These are phyloP conservation scores for Gerris lacustris DNA, from an alignment of 2,888 invertebrate genomes.

Conservation along the genomic window DNA sequence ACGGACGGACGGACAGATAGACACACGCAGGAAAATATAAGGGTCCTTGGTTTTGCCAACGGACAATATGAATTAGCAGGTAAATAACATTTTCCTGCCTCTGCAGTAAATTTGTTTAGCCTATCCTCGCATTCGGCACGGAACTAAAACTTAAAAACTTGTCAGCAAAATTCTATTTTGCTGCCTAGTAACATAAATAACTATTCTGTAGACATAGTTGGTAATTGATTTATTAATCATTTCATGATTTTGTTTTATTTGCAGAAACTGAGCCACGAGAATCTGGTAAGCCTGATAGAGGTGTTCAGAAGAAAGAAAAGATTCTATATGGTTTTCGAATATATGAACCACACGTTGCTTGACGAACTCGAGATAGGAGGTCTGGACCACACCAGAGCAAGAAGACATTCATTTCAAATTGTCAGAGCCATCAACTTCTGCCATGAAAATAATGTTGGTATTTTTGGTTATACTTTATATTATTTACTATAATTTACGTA, in stretches of 20 bases:
- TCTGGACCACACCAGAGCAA: conserved; percentile 57
- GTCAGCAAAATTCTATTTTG: too few relatives aligned
- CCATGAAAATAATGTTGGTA: conserved; percentile 65
- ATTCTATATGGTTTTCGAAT: conserved; percentile 80
- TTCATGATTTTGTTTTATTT: conserved; percentile 27
- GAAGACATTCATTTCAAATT: conserved; percentile 68
- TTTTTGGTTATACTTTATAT: conserved; percentile 13
- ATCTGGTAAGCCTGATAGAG: conserved; percentile 76
- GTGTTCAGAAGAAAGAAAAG: conserved; percentile 72
- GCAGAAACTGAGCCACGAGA: conserved; percentile 76
- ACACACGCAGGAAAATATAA: too few relatives aligned
- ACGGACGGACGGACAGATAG: too few relatives aligned
- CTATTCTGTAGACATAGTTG: too few relatives aligned
- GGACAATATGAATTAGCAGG: too few relatives aligned
- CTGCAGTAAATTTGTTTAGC: too few relatives aligned
- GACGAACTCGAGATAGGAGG: conserved; percentile 69
- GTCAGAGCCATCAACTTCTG: conserved; percentile 70
- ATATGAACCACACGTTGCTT: conserved; percentile 69
- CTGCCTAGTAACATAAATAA: too few relatives aligned
- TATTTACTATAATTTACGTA: neutral
- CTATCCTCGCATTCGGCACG: too few relatives aligned
- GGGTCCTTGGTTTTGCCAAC: too few relatives aligned
- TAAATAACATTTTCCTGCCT: too few relatives aligned
- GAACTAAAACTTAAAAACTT: too few relatives aligned
- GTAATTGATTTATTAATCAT: too few relatives aligned